phyloP scores from a whole-genome alignment of 2,797 vertebrate species.

The Neostethus bicornis region DNA sequence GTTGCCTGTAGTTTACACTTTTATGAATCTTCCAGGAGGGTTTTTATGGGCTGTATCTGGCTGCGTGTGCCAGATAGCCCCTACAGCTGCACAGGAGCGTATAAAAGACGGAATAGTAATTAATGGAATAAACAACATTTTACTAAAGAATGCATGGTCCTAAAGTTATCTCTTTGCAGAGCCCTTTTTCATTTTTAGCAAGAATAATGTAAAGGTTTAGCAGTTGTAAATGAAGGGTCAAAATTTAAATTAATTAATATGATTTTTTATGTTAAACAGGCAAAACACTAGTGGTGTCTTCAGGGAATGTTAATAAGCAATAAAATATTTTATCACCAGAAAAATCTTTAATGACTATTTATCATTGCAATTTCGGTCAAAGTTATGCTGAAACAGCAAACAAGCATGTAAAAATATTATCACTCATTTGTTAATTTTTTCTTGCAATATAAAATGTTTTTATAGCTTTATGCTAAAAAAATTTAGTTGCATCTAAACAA shows the following conservation, averaged over 20 bases:
- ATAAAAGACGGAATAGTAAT: slow-evolving; percentile 59
- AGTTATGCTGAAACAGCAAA: background rate
- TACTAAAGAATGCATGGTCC: slow-evolving; percentile 53
- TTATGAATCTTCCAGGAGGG: slow-evolving; percentile 71
- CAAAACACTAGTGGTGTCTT: slow-evolving; percentile 14
- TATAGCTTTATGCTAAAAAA: background rate
- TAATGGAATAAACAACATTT: slow-evolving; percentile 70
- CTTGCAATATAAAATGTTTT: no score
- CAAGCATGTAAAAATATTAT: background rate
- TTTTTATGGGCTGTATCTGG: slow-evolving; percentile 61
- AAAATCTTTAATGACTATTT: background rate
- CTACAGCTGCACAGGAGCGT: slow-evolving; percentile 37
- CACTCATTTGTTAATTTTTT: no score
- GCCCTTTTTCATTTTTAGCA: slow-evolving; percentile 37
- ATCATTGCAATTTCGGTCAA: background rate
- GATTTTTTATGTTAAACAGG: slow-evolving; percentile 18
- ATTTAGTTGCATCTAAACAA: background rate
- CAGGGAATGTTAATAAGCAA: slow-evolving; percentile 11
- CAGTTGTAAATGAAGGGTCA: slow-evolving; percentile 7
- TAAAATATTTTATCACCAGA: slow-evolving; percentile 8
- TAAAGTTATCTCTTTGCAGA: slow-evolving; percentile 51
- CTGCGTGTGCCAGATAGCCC: slow-evolving; percentile 59
- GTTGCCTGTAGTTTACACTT: slow-evolving; percentile 63
- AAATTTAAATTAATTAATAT: slow-evolving; percentile 9
- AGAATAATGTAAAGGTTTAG: slow-evolving; percentile 19